Evolutionary conservation across 2,888 invertebrate species (phyloP).

Genomic region (Rhaphigaster nebulosa): DNA sequence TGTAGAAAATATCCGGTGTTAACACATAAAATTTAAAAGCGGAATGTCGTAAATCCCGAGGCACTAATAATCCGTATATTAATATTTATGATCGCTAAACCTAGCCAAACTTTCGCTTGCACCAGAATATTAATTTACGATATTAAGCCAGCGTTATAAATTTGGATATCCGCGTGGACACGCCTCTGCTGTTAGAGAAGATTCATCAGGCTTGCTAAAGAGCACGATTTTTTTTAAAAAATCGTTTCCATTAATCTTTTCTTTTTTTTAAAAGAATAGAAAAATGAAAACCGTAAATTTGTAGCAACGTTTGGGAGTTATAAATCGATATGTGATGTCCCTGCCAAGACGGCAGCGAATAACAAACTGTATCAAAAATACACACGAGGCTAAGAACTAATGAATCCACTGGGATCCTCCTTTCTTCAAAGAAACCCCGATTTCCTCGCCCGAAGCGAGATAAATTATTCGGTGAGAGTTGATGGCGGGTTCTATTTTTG

Average conservation of each 20-base stretch:
- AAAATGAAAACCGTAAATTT: conserved; percentile 34
- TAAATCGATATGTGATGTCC: conserved; percentile 13
- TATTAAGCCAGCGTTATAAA: not conserved
- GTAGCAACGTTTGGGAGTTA: not conserved
- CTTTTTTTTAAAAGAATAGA: not conserved
- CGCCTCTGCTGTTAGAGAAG: not conserved
- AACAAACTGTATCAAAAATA: not conserved
- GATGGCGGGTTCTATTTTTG: not conserved
- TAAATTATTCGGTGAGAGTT: not conserved
- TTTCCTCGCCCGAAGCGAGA: not conserved
- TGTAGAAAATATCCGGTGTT: not conserved
- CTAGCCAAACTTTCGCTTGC: not conserved
- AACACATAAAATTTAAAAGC: not conserved
- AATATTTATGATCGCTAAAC: not conserved
- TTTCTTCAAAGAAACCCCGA: not conserved
- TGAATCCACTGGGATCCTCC: not conserved
- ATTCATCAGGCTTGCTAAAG: not conserved
- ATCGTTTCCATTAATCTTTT: not conserved
- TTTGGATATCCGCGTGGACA: not conserved
- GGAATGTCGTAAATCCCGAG: not conserved
- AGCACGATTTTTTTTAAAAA: not conserved
- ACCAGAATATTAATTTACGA: not conserved
- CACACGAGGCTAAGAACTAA: not conserved
- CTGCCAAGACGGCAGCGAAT: not conserved
- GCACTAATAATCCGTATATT: not conserved